Percentiles rank a stretch among this genome's conserved stretches.
phyloP scores from a whole-genome alignment of 1,140 invertebrate species.

The Listronotus oregonensis region DNA sequence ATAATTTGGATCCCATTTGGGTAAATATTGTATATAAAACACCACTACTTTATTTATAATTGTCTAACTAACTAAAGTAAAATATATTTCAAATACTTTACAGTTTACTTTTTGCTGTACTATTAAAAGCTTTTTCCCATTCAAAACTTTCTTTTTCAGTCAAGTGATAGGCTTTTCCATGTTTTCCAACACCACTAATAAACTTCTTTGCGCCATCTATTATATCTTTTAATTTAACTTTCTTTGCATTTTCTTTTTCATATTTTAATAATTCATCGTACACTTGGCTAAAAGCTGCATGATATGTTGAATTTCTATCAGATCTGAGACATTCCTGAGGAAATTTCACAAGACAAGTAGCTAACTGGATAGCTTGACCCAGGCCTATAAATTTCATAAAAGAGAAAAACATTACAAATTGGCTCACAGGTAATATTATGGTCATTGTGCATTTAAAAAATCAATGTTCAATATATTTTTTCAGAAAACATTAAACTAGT shows the following conservation, averaged over 20 bases:
- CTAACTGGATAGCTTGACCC: constrained; percentile 77
- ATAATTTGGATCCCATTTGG: too few relatives aligned
- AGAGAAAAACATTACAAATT: not conserved
- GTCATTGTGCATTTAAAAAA: too few relatives aligned
- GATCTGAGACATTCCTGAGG: constrained; percentile 77
- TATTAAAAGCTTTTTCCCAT: constrained; percentile 61
- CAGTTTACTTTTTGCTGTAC: constrained; percentile 45
- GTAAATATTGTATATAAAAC: too few relatives aligned
- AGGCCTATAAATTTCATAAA: constrained; percentile 59
- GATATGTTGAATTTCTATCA: constrained; percentile 74
- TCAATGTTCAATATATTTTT: too few relatives aligned
- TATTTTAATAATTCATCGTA: constrained; percentile 71
- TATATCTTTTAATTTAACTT: constrained; percentile 68
- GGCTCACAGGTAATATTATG: too few relatives aligned
- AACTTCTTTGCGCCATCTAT: constrained; percentile 74
- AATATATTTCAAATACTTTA: constrained; percentile 27
- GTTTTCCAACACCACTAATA: constrained; percentile 68
- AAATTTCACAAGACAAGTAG: constrained; percentile 75
- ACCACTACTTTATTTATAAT: too few relatives aligned
- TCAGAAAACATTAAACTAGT: too few relatives aligned
- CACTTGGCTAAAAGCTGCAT: constrained; percentile 64
- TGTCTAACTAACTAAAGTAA: not conserved
- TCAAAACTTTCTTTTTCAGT: constrained; percentile 61
- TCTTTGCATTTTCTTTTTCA: constrained; percentile 68
- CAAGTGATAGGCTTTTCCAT: constrained; percentile 74